phyloP scores from a whole-genome alignment of 1,140 invertebrate species.

The Drosophila micromelanica region DNA sequence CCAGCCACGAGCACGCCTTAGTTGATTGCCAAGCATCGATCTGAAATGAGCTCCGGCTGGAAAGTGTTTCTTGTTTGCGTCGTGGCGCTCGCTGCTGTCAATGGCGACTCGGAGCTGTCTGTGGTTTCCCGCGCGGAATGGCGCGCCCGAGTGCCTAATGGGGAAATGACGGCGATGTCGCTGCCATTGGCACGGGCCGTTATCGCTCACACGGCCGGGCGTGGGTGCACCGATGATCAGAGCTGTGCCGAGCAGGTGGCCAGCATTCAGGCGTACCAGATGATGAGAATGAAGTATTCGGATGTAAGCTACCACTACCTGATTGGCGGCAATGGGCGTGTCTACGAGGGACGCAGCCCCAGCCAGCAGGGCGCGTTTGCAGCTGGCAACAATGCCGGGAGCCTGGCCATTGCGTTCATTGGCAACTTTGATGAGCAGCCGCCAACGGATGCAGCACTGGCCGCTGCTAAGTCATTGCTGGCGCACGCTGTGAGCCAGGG shows the following conservation, averaged over 20 bases:
- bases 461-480: conserved; percentile 86
- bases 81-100: conserved; percentile 14
- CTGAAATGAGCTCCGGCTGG: conserved; percentile 44
- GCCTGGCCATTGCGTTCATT: conserved; percentile 86
- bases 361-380: conserved; percentile 86
- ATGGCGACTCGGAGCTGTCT: conserved; percentile 39
- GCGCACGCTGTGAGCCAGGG: conserved; percentile 85
- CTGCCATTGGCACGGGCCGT: conserved; percentile 85
- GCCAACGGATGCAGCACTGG: conserved; percentile 85
- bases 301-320: conserved; percentile 88
- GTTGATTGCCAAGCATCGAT: conserved; percentile 32
- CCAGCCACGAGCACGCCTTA: conserved; percentile 20
- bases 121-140: conserved; percentile 85
- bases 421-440: conserved; percentile 84
- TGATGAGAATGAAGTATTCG: conserved; percentile 83
- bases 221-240: conserved; percentile 84
- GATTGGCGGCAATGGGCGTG: conserved; percentile 88
- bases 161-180: conserved; percentile 76
- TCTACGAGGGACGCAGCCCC: conserved; percentile 88
- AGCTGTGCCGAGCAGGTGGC: conserved; percentile 83
- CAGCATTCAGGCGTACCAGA: conserved; percentile 86
- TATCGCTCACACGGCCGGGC: conserved; percentile 86
- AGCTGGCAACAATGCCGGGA: conserved; percentile 86
- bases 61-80: conserved; percentile 2
- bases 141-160: conserved; percentile 86